Base-by-base conservation (phyloP, 2,797 vertebrate genomes). In the Mallotus villosus region DNA sequence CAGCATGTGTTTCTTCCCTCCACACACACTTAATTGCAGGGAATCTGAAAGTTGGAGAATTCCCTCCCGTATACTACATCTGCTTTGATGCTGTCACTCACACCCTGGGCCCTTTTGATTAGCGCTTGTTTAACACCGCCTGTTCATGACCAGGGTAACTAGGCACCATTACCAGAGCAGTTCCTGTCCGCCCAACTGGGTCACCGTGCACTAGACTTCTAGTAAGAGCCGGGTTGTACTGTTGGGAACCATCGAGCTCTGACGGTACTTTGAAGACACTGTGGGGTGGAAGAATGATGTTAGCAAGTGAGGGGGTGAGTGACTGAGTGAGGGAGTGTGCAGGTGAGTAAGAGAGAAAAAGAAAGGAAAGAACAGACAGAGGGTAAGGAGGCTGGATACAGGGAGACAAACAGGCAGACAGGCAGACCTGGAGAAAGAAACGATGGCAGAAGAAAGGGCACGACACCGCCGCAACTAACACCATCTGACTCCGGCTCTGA, bases 71-170 rank as follows among this genome's bases (percentile, higher is more conserved):
- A 79, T 78, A 78, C 41, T 76, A 75, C 72, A 85, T 77, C 76
- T 49, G 73, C 86, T 90, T 88, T 91, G 85, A 89, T 84, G 86
- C 87, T 84, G 87, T 87, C 90, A 86, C 82, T 90, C 86, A 87
- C 83, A 49, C 77, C 70, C 79, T 72, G 82, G 72, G 69, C 77
- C 41, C 78, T 86, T 89, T 88, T 89, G 90, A 87, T 89, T 84
- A 83, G 82, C 67, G 69, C 78, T 77, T 63, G 79, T 85, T 78
- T 83, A 67, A 80, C 85, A 74, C 67, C 73, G 71, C 76, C 80
- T 80, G 80, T 78, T 83, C 76, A 49, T 80, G 85, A 85, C 84
- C 79, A 85, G 75, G 73, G 78, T 86, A 80, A 75, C 81, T 73
- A 85, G 77, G 65, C 72, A 70, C 84, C 81, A 88, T 84, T 87